These are phyloP conservation scores for Scleropages formosus DNA, from an alignment of 2,797 vertebrate species.

Conservation along the genomic window DNA sequence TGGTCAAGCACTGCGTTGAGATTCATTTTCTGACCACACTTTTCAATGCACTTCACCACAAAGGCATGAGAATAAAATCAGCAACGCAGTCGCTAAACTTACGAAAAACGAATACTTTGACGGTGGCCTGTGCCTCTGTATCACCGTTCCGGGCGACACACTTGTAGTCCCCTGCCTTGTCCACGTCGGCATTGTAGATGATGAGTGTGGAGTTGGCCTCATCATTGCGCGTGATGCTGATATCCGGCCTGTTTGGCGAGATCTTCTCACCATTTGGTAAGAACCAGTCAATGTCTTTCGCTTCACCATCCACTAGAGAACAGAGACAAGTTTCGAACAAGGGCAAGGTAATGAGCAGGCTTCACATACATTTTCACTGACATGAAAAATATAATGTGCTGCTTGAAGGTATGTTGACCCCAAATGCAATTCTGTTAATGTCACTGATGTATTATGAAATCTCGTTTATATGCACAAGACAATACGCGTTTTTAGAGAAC, in stretches of 20 bases:
- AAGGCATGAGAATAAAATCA: neutral
- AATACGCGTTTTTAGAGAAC: too few species aligned
- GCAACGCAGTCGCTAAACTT: conserved; percentile 54
- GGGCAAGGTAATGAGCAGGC: neutral
- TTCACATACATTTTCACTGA: neutral
- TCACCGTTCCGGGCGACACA: conserved; percentile 83
- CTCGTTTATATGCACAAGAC: too few species aligned
- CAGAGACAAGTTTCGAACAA: neutral
- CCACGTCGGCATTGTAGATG: conserved; percentile 86
- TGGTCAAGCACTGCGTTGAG: neutral
- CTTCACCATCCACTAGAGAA: conserved; percentile 80
- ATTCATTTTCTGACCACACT: too few species aligned
- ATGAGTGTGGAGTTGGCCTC: conserved; percentile 90
- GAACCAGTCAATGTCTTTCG: conserved; percentile 92
- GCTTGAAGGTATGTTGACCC: too few species aligned
- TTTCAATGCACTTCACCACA: neutral
- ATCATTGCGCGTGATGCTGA: conserved; percentile 86
- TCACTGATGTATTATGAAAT: too few species aligned
- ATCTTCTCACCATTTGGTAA: conserved; percentile 87
- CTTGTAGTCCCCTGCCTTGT: conserved; percentile 91
- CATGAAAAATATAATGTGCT: neutral
- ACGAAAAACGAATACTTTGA: conserved; percentile 97
- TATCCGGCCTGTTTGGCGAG: conserved; percentile 81
- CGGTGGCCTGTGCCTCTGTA: conserved; percentile 82
- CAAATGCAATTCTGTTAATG: too few species aligned